Evolutionary conservation across 2,797 vertebrate genomes (phyloP), one percentile per base, ranked within the genome.

Genomic region (Rhincodon typus): DNA sequence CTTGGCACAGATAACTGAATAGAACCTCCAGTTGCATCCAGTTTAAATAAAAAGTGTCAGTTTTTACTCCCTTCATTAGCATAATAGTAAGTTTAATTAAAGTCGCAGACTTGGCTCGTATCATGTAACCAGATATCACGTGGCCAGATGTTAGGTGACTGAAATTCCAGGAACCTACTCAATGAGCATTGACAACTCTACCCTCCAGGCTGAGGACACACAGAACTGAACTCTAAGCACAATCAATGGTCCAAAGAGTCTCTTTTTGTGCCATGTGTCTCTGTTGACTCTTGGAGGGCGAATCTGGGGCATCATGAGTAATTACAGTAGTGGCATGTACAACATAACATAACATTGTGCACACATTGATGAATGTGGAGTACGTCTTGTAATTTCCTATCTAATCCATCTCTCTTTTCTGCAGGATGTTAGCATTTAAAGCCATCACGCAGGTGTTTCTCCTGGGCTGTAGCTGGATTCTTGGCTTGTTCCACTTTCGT

Each of bases 341-440:
- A 88, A 88, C 3, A 12, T 62, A 0, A 19, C 34, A 6, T 62
- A 53, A 90, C 57, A 62, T 62, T 34, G 27, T 27, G 57, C 1
- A 62, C 84, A 86, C 15, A 62, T 53, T 84, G 82, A 42, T 23
- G 19, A 90, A 34, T 46, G 27, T 6, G 46, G 34, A 79, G n/a
- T 21, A 84, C 4, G 42, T 6, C 38, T 7, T 25, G 42, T 21
- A 84, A 42, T 2, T 84, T 21, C 17, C 4, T 62, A 62, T 62
- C 87, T 90, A 53, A 90, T 50, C 5, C 6, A 27, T 42, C 19
- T 94, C 27, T 27, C 66, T 69, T n/a, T 19, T 6, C 21, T 42
- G 21, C 91, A 94, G 91, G 62, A 94, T 94, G 91, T 13, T 94
- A 62, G 21, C 66, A 21, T 94, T 94, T 94, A 94, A 94, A 94